Evolutionary conservation across 2,888 invertebrate species (phyloP).

Genomic region (Caenorhabditis angaria): DNA sequence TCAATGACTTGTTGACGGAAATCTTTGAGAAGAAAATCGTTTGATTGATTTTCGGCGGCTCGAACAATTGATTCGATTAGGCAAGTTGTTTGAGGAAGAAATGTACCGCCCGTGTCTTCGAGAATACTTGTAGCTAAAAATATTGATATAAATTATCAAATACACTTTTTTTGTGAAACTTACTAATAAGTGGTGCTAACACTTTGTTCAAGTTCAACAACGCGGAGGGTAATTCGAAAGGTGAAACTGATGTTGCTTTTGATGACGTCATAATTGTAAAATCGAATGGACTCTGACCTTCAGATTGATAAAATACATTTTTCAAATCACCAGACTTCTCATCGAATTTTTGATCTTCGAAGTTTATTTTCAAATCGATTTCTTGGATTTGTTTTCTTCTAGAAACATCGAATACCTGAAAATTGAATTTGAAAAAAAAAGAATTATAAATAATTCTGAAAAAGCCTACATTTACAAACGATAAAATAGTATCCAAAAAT

Average conservation of each 20-base stretch:
- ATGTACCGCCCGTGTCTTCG: conserved; percentile 43
- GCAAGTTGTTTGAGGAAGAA: conserved; percentile 35
- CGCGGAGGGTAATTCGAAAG: conserved; percentile 50
- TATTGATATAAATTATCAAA: not conserved
- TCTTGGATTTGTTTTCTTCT: conserved; percentile 15
- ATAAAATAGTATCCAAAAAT: conserved; percentile 42
- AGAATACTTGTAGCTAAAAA: conserved; percentile 39
- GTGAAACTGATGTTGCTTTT: conserved; percentile 41
- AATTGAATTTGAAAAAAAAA: not conserved
- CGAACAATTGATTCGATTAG: conserved; percentile 32
- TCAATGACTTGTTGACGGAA: conserved; percentile 34
- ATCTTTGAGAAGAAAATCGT: conserved; percentile 39
- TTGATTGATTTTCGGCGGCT: conserved; percentile 43
- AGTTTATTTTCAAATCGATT: conserved; percentile 8
- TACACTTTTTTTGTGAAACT: conserved; percentile 2
- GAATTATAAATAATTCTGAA: not conserved
- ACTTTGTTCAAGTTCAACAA: conserved; percentile 43
- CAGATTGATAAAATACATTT: conserved; percentile 11
- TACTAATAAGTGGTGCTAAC: conserved; percentile 43
- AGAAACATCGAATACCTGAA: conserved; percentile 35
- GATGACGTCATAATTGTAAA: conserved; percentile 34
- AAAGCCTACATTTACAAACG: conserved; percentile 39
- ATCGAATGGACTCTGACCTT: conserved; percentile 40
- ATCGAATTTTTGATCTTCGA: conserved; percentile 18
- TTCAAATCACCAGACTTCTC: conserved; percentile 21